These are phyloP conservation scores for Lanius ludovicianus DNA, from an alignment of 2,113 vertebrate species.

Conservation along the genomic window DNA sequence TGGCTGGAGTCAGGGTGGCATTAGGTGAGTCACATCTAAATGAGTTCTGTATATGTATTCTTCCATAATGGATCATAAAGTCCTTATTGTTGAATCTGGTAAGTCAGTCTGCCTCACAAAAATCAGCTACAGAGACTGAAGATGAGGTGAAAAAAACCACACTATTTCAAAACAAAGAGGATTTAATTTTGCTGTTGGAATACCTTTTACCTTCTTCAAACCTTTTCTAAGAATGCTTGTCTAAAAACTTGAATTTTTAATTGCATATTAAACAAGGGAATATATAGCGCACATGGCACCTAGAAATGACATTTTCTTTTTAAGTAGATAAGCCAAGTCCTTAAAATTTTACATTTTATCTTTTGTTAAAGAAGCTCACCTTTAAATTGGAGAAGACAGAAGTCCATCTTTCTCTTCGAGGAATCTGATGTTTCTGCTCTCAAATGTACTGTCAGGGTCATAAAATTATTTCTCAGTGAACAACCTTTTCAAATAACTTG, in stretches of 20 bases:
- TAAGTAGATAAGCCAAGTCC: background rate
- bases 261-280: background rate
- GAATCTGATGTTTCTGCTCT: background rate
- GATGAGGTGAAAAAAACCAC: background rate
- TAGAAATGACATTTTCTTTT: background rate
- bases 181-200: background rate
- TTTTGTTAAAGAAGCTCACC: background rate
- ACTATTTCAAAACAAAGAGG: background rate
- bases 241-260: background rate
- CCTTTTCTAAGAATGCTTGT: background rate
- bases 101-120: background rate
- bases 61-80: background rate
- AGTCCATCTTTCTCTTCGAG: background rate
- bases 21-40: background rate
- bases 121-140: background rate
- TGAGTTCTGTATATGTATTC: background rate
- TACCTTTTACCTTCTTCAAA: background rate
- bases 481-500: background rate
- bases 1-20: background rate
- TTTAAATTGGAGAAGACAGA: background rate
- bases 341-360: background rate
- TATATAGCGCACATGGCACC: background rate
- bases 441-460: background rate
- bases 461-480: background rate
- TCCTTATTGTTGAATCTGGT: background rate